phyloP scores from a whole-genome alignment of 2,113 vertebrate species.

The Oreochromis niloticus region DNA sequence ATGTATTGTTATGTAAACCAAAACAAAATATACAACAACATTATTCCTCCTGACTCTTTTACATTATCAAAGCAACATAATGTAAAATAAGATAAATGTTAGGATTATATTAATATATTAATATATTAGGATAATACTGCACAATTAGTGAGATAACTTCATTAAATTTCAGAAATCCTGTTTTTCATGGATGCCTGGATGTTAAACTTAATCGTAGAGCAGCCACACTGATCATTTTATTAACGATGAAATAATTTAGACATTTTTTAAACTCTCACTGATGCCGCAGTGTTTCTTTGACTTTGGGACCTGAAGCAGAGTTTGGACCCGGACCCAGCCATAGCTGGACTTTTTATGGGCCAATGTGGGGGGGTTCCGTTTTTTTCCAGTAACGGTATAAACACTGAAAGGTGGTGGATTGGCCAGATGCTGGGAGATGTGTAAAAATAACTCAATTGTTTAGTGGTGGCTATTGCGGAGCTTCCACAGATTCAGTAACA shows the following conservation, averaged over 20 bases:
- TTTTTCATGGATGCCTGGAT: not conserved
- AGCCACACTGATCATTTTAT: not conserved
- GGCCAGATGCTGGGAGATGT: no score
- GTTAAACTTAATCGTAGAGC: not conserved
- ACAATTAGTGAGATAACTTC: not conserved
- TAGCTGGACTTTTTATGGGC: no score
- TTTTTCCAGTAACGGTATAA: no score
- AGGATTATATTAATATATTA: not conserved
- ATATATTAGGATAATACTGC: not conserved
- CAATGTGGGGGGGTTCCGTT: no score
- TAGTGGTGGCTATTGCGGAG: no score
- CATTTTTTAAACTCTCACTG: not conserved
- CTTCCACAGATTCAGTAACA: no score
- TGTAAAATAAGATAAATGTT: not conserved
- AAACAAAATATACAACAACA: fast-evolving
- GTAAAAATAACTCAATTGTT: no score
- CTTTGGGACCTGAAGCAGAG: fast-evolving
- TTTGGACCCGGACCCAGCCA: not conserved
- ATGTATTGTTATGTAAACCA: not conserved
- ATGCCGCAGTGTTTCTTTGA: fast-evolving
- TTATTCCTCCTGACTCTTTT: not conserved
- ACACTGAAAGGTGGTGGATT: no score
- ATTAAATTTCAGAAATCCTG: not conserved
- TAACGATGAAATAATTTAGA: not conserved
- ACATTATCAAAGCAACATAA: not conserved